phyloP scores from a whole-genome alignment of 2,797 vertebrate species.

The Tarsius wallacei region DNA sequence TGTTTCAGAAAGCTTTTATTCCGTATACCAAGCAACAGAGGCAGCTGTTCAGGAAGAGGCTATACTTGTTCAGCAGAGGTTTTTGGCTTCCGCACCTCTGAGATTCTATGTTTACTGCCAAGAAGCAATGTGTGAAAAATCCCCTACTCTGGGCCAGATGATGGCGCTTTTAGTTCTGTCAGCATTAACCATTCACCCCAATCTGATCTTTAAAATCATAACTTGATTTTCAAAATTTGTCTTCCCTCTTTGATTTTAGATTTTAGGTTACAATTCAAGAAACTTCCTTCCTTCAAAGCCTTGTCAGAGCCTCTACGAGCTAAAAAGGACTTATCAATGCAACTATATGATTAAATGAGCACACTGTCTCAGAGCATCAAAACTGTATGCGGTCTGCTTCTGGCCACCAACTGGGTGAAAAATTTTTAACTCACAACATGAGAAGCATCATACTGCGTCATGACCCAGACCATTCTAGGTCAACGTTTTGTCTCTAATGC shows the following conservation, averaged over 20 bases:
- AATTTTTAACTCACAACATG: slow-evolving; percentile 64
- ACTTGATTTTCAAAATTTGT: slow-evolving; percentile 62
- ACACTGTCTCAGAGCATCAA: slow-evolving; percentile 6
- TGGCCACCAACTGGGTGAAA: slow-evolving; percentile 63
- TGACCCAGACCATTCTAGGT: slow-evolving; percentile 47
- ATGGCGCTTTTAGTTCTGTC: slow-evolving; percentile 79
- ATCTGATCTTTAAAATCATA: slow-evolving; percentile 73
- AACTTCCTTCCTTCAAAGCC: slow-evolving; percentile 44
- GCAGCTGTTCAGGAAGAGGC: slow-evolving; percentile 82
- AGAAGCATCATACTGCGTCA: slow-evolving; percentile 36
- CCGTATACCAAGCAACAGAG: slow-evolving; percentile 66
- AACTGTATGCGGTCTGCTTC: slow-evolving; percentile 74
- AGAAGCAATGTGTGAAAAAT: slow-evolving; percentile 81
- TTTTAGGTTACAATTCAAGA: slow-evolving; percentile 64
- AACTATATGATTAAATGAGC: slow-evolving; percentile 34
- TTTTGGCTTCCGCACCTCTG: slow-evolving; percentile 85
- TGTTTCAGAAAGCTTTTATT: slow-evolving; percentile 75
- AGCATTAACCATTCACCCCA: slow-evolving; percentile 78
- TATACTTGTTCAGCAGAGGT: slow-evolving; percentile 79
- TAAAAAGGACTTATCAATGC: slow-evolving; percentile 57
- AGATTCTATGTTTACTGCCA: slow-evolving; percentile 82
- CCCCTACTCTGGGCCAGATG: slow-evolving; percentile 80
- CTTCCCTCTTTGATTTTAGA: slow-evolving; percentile 59
- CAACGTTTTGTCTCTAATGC: slow-evolving; percentile 2
- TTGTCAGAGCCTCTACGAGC: slow-evolving; percentile 42